A percentile compares a stretch with the other conserved stretches of the same genome.
These are phyloP conservation scores for Melipona bicolor DNA, from an alignment of 2,888 invertebrate species.

Conservation along the genomic window DNA sequence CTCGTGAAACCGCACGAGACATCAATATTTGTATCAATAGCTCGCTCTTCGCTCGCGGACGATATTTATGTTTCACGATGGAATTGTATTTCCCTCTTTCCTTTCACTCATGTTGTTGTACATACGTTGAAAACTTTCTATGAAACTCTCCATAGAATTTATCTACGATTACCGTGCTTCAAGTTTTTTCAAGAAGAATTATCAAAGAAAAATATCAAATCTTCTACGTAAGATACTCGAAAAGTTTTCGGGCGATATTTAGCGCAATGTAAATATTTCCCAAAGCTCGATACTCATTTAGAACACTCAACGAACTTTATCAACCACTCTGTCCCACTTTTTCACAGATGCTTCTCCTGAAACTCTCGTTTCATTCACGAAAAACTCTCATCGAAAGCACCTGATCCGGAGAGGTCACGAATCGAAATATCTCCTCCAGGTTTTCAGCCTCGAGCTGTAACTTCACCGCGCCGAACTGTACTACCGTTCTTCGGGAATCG, in stretches of 20 bases:
- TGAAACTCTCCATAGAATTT: not conserved
- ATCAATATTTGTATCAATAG: not conserved
- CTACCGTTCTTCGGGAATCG: slow-evolving; percentile 3
- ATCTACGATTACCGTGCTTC: not conserved
- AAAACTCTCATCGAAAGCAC: not conserved
- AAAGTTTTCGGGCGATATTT: not conserved
- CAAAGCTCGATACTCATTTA: not conserved
- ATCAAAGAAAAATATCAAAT: not conserved
- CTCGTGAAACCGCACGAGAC: not conserved
- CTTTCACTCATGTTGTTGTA: too few species aligned
- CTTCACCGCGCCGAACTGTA: too few species aligned
- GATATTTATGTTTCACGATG: not conserved
- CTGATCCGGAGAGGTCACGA: not conserved
- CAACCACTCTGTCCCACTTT: not conserved
- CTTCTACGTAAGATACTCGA: not conserved
- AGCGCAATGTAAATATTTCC: not conserved
- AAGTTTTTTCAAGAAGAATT: not conserved
- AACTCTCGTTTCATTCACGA: not conserved
- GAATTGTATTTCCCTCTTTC: not conserved
- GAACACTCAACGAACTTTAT: not conserved
- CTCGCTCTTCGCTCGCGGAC: not conserved
- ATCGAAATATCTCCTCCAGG: not conserved
- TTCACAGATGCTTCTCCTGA: not conserved
- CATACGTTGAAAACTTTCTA: not conserved
- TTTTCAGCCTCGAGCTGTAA: not conserved